Evolutionary conservation across 2,888 invertebrate genomes (phyloP).

Genomic region (Sycophila texana): DNA sequence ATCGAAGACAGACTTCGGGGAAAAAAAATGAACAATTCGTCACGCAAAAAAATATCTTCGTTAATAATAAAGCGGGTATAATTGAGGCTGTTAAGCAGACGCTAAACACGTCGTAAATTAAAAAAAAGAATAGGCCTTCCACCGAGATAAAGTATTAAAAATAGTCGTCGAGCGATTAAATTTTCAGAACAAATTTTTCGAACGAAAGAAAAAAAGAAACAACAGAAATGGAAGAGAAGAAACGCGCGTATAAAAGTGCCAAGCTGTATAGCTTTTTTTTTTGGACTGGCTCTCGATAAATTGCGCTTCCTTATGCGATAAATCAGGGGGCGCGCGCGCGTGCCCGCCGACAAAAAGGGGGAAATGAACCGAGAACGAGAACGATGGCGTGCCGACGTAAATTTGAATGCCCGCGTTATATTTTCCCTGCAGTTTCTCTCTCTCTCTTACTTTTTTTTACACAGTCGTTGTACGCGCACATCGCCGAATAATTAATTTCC

Average conservation of each 20-base stretch:
- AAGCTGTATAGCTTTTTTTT: too few species aligned
- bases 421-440: neutral
- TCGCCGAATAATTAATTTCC: constrained; percentile 5
- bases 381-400: constrained; percentile 41
- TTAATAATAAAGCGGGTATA: too few species aligned
- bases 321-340: constrained; percentile 18
- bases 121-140: neutral
- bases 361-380: constrained; percentile 35
- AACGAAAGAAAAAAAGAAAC: too few species aligned
- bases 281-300: constrained; percentile 28
- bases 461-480: neutral
- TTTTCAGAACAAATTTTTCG: neutral
- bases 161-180: too few species aligned
- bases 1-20: too few species aligned
- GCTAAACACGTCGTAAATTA: neutral
- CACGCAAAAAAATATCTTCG: too few species aligned
- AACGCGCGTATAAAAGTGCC: too few species aligned
- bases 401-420: constrained; percentile 44
- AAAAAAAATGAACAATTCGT: too few species aligned
- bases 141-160: neutral
- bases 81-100: too few species aligned
- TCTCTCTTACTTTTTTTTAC: too few species aligned
- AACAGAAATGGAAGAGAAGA: too few species aligned
- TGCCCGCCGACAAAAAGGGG: neutral
- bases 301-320: constrained; percentile 35